Conservation (phyloP, 2,888 invertebrate species). For the Onthophagus sagittarius region DNA sequence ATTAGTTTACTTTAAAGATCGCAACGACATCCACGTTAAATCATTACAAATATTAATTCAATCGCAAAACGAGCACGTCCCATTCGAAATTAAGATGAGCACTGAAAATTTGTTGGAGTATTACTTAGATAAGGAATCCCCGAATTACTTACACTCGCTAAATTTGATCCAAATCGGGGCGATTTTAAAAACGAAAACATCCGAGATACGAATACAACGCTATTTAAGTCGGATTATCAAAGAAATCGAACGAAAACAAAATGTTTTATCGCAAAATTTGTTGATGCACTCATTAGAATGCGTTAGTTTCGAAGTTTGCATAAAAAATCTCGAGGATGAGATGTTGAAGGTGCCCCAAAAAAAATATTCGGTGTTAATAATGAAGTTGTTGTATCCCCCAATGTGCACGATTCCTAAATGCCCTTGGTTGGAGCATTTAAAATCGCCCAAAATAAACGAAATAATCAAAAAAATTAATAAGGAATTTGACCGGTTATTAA, state of each 20-base stretch:
- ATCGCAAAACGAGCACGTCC: background rate
- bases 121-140: background rate
- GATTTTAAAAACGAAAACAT: background rate
- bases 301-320: background rate
- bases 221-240: background rate
- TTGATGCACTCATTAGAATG: background rate
- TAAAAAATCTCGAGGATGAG: background rate
- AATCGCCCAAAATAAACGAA: background rate
- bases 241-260: background rate
- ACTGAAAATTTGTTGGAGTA: background rate
- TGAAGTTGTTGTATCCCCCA: background rate
- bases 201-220: background rate
- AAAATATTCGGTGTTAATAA: background rate
- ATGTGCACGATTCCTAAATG: background rate
- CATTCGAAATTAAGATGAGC: background rate
- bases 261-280: background rate
- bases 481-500: background rate
- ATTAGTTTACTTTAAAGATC: background rate
- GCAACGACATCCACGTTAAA: background rate
- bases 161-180: background rate
- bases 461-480: background rate
- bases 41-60: background rate
- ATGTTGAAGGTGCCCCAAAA: background rate
- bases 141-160: background rate
- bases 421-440: background rate